Percentiles rank a stretch among this genome's conserved stretches.
Conservation (phyloP, 2,113 vertebrate species). For the Fregata magnificens region DNA sequence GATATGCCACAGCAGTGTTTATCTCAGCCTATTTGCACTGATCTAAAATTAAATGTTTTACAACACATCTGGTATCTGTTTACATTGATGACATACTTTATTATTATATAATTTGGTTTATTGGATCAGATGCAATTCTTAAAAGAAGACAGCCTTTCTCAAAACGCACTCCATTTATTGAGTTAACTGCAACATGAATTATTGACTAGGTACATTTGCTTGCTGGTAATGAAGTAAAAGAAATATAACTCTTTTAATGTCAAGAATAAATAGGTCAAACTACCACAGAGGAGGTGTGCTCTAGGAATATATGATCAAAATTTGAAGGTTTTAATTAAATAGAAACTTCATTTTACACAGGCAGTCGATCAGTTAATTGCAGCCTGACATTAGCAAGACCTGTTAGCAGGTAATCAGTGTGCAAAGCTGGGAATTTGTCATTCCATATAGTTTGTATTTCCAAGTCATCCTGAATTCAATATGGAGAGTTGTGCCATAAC, state of each 20-base stretch:
- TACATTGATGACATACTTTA: not conserved
- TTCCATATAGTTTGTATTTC: not conserved
- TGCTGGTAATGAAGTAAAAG: not conserved
- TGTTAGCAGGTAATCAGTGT: not conserved
- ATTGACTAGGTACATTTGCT: not conserved
- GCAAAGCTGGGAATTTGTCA: not conserved
- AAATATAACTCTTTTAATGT: not conserved
- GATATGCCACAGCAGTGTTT: not conserved
- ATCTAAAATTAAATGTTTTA: conserved; percentile 16
- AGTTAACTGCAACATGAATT: not conserved
- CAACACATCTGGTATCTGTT: conserved; percentile 41
- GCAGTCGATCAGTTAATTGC: not conserved
- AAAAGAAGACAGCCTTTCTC: not conserved
- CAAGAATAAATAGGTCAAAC: conserved; percentile 6
- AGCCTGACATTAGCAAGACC: not conserved
- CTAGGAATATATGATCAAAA: not conserved
- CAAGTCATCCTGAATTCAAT: not conserved
- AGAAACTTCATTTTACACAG: not conserved
- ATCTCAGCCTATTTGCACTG: not conserved
- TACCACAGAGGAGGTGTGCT: not conserved
- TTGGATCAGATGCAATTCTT: not conserved
- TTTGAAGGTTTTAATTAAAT: not conserved
- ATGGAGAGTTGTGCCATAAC: not conserved
- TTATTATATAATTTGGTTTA: conserved; percentile 33
- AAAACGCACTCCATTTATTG: not conserved